Evolutionary conservation across 2,888 invertebrate genomes (phyloP).

Genomic region (Cryptophagus acutangulus): DNA sequence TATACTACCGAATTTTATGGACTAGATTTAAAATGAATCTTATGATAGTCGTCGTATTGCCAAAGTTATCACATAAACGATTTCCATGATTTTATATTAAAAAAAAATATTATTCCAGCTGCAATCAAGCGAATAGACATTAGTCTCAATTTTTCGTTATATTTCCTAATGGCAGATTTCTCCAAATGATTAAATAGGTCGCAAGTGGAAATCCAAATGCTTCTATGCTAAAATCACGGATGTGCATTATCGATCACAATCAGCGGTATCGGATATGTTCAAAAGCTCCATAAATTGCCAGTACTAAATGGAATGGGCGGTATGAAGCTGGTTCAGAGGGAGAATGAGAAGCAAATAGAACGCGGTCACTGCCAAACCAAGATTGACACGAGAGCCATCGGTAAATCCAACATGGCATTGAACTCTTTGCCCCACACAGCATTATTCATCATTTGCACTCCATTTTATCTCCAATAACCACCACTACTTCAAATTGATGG

Average conservation of each 20-base stretch:
- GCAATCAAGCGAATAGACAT: no score
- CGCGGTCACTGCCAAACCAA: conserved; percentile 17
- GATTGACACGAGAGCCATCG: conserved; percentile 20
- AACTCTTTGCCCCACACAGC: conserved; percentile 18
- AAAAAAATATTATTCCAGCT: no score
- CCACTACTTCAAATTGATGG: no score
- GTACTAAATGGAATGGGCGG: conserved; percentile 11
- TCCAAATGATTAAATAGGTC: no score
- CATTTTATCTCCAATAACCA: conserved; percentile 14
- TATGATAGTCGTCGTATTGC: no score
- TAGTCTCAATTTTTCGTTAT: no score
- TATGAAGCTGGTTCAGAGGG: conserved; percentile 6
- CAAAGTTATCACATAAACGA: no score
- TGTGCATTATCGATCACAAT: conserved; percentile 26
- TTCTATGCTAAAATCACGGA: conserved; percentile 14
- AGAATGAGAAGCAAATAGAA: conserved; percentile 2
- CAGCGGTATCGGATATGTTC: conserved; percentile 22
- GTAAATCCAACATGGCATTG: conserved; percentile 21
- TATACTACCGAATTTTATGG: no score
- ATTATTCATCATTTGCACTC: conserved; percentile 22
- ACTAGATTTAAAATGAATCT: no score
- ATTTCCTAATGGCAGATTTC: no score
- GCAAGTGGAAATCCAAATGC: no score
- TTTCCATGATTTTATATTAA: no score
- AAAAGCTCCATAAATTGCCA: conserved; percentile 24